Conservation (phyloP, 2,113 vertebrate species). For the Speoplatyrhinus poulsoni region DNA sequence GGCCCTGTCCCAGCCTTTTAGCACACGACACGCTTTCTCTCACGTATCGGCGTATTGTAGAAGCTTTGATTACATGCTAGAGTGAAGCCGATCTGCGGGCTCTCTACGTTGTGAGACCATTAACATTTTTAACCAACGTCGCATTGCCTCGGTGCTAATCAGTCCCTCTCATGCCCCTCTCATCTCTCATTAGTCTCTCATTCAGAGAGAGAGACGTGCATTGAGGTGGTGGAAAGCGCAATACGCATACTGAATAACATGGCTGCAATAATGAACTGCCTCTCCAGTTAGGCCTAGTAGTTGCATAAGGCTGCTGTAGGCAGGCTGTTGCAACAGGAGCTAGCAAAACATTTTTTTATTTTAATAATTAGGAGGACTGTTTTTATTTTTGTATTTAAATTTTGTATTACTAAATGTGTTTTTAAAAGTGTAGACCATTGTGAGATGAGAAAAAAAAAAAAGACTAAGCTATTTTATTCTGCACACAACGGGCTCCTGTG, state of each 20-base stretch:
- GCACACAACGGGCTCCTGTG: no score
- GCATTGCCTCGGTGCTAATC: constrained; percentile 5
- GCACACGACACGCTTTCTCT: neutral
- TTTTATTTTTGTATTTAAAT: no score
- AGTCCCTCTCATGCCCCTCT: constrained; percentile 11
- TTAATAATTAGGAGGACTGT: no score
- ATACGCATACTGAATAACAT: neutral
- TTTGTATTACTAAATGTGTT: no score
- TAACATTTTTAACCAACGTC: neutral
- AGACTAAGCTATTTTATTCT: neutral
- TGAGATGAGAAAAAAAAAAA: neutral
- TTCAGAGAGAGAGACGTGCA: constrained; percentile 12
- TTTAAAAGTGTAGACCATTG: neutral
- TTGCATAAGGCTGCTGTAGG: no score
- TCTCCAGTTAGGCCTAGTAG: no score
- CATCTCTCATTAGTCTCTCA: constrained; percentile 17
- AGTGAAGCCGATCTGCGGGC: constrained; percentile 8
- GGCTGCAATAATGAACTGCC: no score
- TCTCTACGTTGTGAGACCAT: neutral
- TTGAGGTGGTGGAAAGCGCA: neutral
- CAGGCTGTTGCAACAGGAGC: no score
- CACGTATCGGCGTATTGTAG: constrained; percentile 2
- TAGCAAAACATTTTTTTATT: no score
- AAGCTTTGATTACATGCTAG: constrained; percentile 22
- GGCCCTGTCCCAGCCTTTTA: neutral